A percentile compares a stretch with the other conserved stretches of the same genome.
phyloP scores from a whole-genome alignment of 30 jellyfish, hydroid and myxozoan species.

The Hydractinia echinata region DNA sequence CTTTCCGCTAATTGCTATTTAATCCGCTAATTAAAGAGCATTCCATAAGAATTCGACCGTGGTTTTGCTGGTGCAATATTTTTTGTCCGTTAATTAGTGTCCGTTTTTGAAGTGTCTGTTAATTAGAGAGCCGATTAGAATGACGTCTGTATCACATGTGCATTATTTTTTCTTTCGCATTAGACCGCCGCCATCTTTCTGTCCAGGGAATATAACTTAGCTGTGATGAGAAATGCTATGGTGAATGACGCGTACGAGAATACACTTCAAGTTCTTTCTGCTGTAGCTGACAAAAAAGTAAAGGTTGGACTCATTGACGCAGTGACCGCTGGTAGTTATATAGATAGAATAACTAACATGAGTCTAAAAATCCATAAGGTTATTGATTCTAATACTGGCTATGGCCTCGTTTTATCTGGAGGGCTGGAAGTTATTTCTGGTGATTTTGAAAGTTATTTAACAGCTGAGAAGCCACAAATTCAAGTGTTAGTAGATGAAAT shows the following conservation, averaged over 20 bases:
- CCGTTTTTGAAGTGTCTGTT: too few species aligned
- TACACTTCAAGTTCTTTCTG: background rate
- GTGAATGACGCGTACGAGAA: background rate
- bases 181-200: constrained; percentile 1
- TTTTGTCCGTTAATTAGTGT: too few species aligned
- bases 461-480: background rate
- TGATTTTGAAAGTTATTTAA: background rate
- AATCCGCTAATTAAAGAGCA: too few species aligned
- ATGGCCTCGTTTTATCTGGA: constrained; percentile 15
- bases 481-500: background rate
- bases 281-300: background rate
- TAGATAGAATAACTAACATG: background rate
- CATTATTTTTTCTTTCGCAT: background rate
- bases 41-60: too few species aligned
- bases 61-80: too few species aligned
- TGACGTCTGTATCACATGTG: too few species aligned
- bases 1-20: too few species aligned
- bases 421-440: background rate
- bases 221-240: constrained; percentile 2
- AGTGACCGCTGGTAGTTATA: background rate
- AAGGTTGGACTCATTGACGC: constrained; percentile 7
- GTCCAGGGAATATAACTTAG: background rate
- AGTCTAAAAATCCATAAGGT: background rate
- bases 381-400: background rate
- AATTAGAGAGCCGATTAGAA: too few species aligned